Conservation (phyloP, 2,113 vertebrate species). For the Maccullochella peelii region DNA sequence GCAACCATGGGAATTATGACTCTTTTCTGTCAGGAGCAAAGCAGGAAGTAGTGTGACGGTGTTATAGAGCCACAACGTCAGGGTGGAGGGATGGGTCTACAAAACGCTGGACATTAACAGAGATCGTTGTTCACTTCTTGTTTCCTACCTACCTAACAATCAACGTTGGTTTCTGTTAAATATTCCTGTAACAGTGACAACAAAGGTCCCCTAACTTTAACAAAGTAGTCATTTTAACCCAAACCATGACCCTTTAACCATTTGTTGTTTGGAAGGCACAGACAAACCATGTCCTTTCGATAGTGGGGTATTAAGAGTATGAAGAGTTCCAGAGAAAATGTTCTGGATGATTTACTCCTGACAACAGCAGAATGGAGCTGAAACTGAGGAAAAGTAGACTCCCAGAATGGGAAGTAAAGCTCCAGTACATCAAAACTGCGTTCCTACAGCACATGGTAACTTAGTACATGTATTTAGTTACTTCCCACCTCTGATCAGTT, state of each 20-base stretch:
- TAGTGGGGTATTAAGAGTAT: not conserved
- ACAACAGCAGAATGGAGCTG: not conserved
- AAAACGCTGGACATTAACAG: not conserved
- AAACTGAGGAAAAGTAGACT: not conserved
- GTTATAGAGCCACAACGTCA: not conserved
- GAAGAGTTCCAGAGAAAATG: not conserved
- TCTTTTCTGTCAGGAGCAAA: not conserved
- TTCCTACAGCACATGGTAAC: conserved; percentile 5
- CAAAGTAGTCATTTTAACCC: not conserved
- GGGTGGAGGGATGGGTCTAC: not conserved
- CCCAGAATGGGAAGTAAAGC: not conserved
- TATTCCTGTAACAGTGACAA: not conserved
- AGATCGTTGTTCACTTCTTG: not conserved
- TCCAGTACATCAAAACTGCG: not conserved
- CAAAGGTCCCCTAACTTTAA: not conserved
- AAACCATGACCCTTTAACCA: too few species aligned
- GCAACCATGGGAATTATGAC: not conserved
- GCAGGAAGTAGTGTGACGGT: not conserved
- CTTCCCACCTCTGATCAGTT: conserved; percentile 18
- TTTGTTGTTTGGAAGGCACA: too few species aligned
- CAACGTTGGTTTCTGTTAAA: too few species aligned
- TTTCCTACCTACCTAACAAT: not conserved
- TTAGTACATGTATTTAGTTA: conserved; percentile 7
- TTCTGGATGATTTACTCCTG: not conserved
- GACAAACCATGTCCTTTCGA: not conserved